These are phyloP conservation scores for Patella depressa DNA, from an alignment of 2,888 invertebrate genomes.

Conservation along the genomic window DNA sequence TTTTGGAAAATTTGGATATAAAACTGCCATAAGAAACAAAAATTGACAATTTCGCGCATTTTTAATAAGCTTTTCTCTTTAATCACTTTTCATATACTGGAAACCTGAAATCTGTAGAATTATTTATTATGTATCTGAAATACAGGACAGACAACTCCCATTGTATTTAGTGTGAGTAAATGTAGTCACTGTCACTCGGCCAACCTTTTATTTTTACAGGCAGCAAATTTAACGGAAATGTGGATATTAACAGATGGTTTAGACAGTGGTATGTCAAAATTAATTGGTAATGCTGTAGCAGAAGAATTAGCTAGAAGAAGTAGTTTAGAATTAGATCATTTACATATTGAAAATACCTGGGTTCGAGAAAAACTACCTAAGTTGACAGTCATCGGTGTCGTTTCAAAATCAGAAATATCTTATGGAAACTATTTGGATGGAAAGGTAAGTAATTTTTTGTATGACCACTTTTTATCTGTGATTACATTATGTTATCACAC, in stretches of 20 bases:
- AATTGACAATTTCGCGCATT: no score
- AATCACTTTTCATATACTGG: no score
- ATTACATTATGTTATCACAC: no score
- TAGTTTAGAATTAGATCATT: conserved; percentile 29
- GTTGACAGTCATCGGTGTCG: conserved; percentile 63
- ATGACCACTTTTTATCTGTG: no score
- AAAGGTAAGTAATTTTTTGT: conserved; percentile 30
- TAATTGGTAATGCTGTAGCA: conserved; percentile 68
- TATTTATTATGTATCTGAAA: no score
- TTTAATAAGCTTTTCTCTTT: no score
- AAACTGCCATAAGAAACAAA: no score
- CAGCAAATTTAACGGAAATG: conserved; percentile 68
- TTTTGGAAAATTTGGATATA: no score
- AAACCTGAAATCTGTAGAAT: no score
- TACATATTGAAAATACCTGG: conserved; percentile 32
- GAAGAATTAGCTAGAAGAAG: conserved; percentile 60
- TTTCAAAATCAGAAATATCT: conserved; percentile 47
- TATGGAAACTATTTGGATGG: conserved; percentile 49
- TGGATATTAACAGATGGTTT: conserved; percentile 69
- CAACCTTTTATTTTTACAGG: conserved; percentile 41
- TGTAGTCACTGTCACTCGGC: no score
- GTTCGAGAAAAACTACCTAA: conserved; percentile 39
- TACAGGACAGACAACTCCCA: no score
- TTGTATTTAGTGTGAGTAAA: no score
- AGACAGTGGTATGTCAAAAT: conserved; percentile 64